Evolutionary conservation across 2,113 vertebrate species (phyloP), one percentile per base, ranked within the genome.

Genomic region (Takifugu flavidus): DNA sequence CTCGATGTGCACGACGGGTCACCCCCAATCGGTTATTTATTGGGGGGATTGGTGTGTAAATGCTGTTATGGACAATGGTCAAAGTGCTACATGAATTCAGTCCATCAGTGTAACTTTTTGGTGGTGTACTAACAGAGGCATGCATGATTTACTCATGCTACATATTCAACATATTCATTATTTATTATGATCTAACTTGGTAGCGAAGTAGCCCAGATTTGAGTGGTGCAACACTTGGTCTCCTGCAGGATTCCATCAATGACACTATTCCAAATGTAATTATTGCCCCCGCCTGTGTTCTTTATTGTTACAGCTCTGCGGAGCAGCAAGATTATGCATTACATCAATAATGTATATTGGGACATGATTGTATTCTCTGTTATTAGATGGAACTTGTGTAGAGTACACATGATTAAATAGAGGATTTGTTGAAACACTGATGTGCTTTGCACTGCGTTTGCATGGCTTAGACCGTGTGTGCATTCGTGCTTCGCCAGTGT

Each of bases 271-370:
- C 34, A 65, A 75, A 69, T 67, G 29, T 62, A 65, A 70, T 82
- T 61, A 51, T 13, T 47, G 14, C 58, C 7, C 39, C 31, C 51
- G 55, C 20, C 59, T 78, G 5, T 53, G 39, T 72, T 71, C 74
- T 50, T 65, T 62, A 15, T 10, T 60, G 72, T 58, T 49, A 10
- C 65, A 51, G 43, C 47, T 39, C 44, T 69, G 51, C 14, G 0
- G 28, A 58, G 64, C 2, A 53, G 54, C 56, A 56, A 59, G 46
- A 59, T 80, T 72, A 77, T 67, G 49, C 59, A 49, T 62, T 43
- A 26, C 68, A 79, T 83, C 68, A 77, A 76, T 85, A 79, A 81
- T 83, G 62, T 49, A 75, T 74, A 57, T 61, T 39, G 47, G 20
- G 42, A 55, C 60, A 42, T 59, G 67, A 66, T 65, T 77, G 67